These are phyloP conservation scores for Chalcosyrphus nemorum DNA, from an alignment of 2,888 invertebrate genomes.

Conservation along the genomic window DNA sequence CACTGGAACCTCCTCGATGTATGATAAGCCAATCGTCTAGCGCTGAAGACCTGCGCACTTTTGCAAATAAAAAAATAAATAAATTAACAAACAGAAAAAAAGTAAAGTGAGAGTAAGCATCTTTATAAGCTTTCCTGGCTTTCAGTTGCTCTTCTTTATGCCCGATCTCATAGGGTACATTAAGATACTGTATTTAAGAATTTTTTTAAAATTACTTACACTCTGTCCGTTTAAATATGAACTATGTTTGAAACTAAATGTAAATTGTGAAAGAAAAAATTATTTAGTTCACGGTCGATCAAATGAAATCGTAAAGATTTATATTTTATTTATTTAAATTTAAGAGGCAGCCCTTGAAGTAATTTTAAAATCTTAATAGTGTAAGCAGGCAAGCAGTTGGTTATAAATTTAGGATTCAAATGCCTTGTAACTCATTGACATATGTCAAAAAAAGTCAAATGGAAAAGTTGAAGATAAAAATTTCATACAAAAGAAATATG, in stretches of 20 bases:
- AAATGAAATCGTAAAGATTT: background rate
- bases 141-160: background rate
- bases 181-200: background rate
- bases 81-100: too few species aligned
- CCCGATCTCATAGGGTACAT: background rate
- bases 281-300: background rate
- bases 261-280: background rate
- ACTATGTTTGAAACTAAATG: background rate
- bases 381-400: too few species aligned
- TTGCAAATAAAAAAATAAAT: too few species aligned
- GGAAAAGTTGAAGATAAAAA: too few species aligned
- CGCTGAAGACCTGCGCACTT: slow-evolving; percentile 35
- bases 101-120: slow-evolving; percentile 16
- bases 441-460: too few species aligned
- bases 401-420: too few species aligned
- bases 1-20: background rate
- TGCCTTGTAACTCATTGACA: too few species aligned
- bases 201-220: background rate
- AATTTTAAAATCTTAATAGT: too few species aligned
- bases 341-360: too few species aligned
- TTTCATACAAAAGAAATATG: too few species aligned
- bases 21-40: slow-evolving; percentile 40
- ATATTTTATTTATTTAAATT: too few species aligned
- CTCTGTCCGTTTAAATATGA: background rate
- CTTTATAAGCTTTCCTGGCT: slow-evolving; percentile 1